Evolutionary conservation across 1,140 invertebrate genomes (phyloP).

Genomic region (Megalopta genalis): DNA sequence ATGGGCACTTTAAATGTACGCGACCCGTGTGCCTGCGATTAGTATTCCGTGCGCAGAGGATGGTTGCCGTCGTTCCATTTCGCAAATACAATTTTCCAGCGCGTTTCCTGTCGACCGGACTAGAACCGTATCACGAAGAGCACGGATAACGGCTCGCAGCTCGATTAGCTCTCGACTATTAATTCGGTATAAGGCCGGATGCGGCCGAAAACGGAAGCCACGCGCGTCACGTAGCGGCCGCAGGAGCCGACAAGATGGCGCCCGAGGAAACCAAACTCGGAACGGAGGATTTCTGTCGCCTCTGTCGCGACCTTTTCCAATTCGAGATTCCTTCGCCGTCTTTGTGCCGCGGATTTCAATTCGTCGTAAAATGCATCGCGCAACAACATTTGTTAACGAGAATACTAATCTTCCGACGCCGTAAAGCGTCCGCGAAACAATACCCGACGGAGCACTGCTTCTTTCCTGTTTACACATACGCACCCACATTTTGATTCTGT

Average conservation of each 20-base stretch:
- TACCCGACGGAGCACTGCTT: too few relatives aligned
- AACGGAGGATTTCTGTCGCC: neutral
- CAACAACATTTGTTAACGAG: too few relatives aligned
- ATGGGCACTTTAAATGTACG: too few relatives aligned
- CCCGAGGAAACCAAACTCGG: neutral
- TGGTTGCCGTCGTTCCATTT: neutral
- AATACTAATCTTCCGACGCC: too few relatives aligned
- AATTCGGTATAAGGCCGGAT: conserved; percentile 60
- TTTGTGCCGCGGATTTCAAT: neutral
- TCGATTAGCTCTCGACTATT: conserved; percentile 44
- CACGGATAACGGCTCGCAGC: conserved; percentile 36
- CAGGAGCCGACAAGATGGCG: conserved; percentile 16
- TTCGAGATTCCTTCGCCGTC: too few relatives aligned
- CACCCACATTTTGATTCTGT: too few relatives aligned
- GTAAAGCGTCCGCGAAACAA: too few relatives aligned
- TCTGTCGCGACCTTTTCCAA: too few relatives aligned
- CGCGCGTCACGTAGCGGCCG: conserved; percentile 61
- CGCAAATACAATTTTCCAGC: conserved; percentile 11
- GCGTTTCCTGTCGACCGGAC: conserved; percentile 31
- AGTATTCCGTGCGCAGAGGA: neutral
- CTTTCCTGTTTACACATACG: too few relatives aligned
- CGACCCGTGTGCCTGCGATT: neutral
- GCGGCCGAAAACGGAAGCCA: conserved; percentile 65
- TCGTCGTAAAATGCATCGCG: too few relatives aligned
- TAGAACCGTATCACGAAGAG: conserved; percentile 10